Base-by-base conservation (phyloP, 1,140 invertebrate species). In the Drosophila dunni region DNA sequence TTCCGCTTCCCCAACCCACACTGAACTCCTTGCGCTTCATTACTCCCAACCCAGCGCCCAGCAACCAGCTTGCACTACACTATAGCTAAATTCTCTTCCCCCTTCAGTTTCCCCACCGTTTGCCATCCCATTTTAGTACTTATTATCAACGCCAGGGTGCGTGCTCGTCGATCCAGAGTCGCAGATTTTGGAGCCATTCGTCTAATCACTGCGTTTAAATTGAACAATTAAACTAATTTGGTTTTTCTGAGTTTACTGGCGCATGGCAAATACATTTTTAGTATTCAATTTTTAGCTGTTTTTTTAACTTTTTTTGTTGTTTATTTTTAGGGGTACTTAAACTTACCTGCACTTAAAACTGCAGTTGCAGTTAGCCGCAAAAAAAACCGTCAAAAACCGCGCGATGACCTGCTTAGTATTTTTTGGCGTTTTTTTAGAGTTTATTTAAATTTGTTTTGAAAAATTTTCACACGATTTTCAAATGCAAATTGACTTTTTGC, bases 221-320 rank as follows among this genome's bases (percentile, higher is more conserved):
- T 85, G 69, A 67, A 80, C 83, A 88, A 88, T 88, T 89, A 83
- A 76, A 88, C 79, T 79, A 89, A 88, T 89, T 89, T 81, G 42
- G 46, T 29, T 29, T 29, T 20, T 48, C 17, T 46, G 66, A 20
- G 45, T 57, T 29, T 50, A 56, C 69, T 75, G 65, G 70, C 70
- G 81, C 71, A 79, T 79, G 65, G 36, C 33, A 48, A 76, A 57
- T 60, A 45, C 17, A 51, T 60, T 46, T 51, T 36, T 29, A 38
- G 13, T 42, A 51, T 45, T 29, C 17, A 38, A 53, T 48, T 42
- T 38, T 48, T 15, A 48, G n/a, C 34, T 7, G 17, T 50, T 62
- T 50, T 7, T 13, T 15, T 33, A 62, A 17, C 17, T 29, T 66
- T 70, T 46, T 10, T 46, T 45, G 13, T 10, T 40, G 3, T 46